Base-by-base conservation (phyloP, 2,888 invertebrate species). In the Oxyteleia sp. region DNA sequence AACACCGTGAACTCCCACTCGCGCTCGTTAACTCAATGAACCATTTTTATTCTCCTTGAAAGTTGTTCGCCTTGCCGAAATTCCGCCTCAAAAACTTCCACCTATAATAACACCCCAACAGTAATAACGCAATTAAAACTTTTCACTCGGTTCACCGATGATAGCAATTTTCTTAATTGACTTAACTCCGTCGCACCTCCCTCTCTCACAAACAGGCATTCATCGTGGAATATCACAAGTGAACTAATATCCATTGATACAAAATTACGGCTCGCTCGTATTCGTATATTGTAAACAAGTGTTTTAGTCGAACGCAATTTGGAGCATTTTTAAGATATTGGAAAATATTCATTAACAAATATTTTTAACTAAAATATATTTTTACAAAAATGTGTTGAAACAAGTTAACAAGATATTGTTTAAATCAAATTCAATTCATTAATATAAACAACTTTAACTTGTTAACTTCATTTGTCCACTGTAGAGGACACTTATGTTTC, bases 81-180 rank as follows among this genome's bases (percentile, higher is more conserved):
- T 29, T 63, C 63, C 8, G 15, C 38, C 26, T 59, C 26, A 71
- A 71, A 74, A 74, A 63, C 26, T 72, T 45, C 41, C 41, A 32
- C 32, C 53, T 32, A 63, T 63, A 63, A 63, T 63, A 63, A 53
- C 53, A 45, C 53, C 53, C 63, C 63, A 63, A 55, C 53, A 35
- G 59, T 74, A 74, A 74, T 74, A 74, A 74, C 11, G 53, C 51
- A 63, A 74, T 74, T 74, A 63, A 74, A 74, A 63, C 29, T 74
- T 74, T 63, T 53, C 35, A 51, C 23, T 35, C 23, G 45, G 49
- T 63, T 13, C 23, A 41, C 15, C 32, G 45, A 53, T 74, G 23
- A 55, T 74, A 32, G 45, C 35, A 45, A 63, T 74, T 63, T 64
- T 26, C 43, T 32, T 63, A 74, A 64, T 55, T 74, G 63, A 74